phyloP scores from a whole-genome alignment of 2,888 invertebrate genomes.

The Glyphotaelius pellucidus region DNA sequence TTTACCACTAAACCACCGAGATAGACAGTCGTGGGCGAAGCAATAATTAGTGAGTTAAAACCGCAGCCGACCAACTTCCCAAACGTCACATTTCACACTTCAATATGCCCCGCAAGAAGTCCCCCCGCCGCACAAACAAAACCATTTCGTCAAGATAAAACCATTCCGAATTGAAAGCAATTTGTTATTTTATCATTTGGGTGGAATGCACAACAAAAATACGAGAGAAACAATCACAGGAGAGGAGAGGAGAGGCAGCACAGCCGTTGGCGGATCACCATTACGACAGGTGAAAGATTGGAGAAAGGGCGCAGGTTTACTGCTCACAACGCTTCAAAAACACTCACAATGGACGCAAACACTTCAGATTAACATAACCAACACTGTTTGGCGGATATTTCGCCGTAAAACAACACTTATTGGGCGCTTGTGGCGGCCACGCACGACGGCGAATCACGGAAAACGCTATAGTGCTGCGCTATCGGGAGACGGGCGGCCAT shows the following conservation, averaged over 20 bases:
- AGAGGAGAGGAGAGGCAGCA: background rate
- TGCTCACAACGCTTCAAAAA: background rate
- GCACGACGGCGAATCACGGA: conserved; percentile 45
- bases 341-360: background rate
- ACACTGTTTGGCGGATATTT: conserved; percentile 23
- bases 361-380: conserved; percentile 20
- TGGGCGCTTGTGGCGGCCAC: conserved; percentile 23
- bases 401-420: background rate
- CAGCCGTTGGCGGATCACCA: conserved; percentile 14
- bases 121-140: background rate
- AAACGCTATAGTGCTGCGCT: conserved; percentile 38
- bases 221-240: background rate
- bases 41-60: conserved; percentile 49
- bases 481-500: conserved; percentile 49
- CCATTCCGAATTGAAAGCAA: background rate
- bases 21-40: conserved; percentile 44
- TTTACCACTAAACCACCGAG: background rate
- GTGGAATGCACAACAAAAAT: background rate
- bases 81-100: conserved; percentile 52
- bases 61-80: background rate
- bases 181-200: background rate
- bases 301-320: conserved; percentile 47
- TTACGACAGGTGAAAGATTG: conserved; percentile 38
- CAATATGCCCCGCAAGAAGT: conserved; percentile 25
- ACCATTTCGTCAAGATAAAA: background rate